Evolutionary conservation across 2,888 invertebrate species (phyloP), one percentile per base, ranked within the genome.

Genomic region (Rotaria sp.): DNA sequence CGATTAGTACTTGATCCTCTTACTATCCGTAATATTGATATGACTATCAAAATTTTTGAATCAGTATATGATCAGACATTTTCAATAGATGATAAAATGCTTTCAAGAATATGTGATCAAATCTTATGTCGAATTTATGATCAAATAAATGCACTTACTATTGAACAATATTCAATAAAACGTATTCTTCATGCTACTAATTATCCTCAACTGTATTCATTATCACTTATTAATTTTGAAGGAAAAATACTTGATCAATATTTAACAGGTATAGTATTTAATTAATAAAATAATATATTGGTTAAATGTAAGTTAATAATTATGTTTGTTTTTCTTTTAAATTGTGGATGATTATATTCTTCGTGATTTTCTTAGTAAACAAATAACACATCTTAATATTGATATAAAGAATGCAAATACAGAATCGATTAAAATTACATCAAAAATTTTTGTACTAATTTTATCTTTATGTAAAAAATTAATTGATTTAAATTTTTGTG

Each of bases 371-470:
- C 30, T 59, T 59, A n/a, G 30, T 26, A 59, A n/a, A 26, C 59
- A 59, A 59, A 59, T 59, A 30, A 59, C 59, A 59, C 59, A 59
- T 59, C 59, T 59, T 59, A 59, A 59, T 59, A 59, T 59, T 59
- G 59, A 59, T 59, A 59, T 13, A 30, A 30, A 30, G 30, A 30
- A 59, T 59, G 18, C 2, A 59, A 11, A 26, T 18, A 10, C 1
- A 30, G 30, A 18, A 7, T 11, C 3, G 2, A 30, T 41, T 41
- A 41, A 3, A 41, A 41, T 41, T 41, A 41, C 41, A 41, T 41
- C 41, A 41, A 41, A 41, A 8, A 41, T 41, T 41, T 41, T 41
- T 41, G 41, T 41, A 8, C 8, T 41, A 41, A 41, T 41, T 41
- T 41, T 41, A 41, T 41, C 41, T 41, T 41, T 41, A 41, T 41